phyloP scores from a whole-genome alignment of 2,797 vertebrate genomes.

The Etheostoma nigrum region DNA sequence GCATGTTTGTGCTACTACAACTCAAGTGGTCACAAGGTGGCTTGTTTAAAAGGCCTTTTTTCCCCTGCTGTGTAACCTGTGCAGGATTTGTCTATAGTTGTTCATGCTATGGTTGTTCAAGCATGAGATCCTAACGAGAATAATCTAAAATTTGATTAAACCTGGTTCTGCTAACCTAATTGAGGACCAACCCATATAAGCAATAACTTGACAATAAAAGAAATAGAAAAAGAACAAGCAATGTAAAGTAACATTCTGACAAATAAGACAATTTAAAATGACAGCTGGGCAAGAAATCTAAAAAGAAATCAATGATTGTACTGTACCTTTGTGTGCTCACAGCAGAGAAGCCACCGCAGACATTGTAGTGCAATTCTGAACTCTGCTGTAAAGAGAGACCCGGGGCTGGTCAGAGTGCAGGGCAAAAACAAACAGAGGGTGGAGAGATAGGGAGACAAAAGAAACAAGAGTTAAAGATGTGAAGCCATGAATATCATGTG shows the following conservation, averaged over 20 bases:
- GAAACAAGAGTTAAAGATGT: conserved; percentile 61
- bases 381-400: conserved; percentile 73
- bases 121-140: conserved; percentile 19
- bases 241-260: conserved; percentile 5
- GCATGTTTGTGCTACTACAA: conserved; percentile 9
- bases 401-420: conserved; percentile 73
- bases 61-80: conserved; percentile 29
- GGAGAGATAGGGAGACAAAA: conserved; percentile 46
- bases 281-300: conserved; percentile 12
- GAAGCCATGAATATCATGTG: conserved; percentile 21
- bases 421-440: conserved; percentile 61
- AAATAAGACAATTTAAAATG: conserved; percentile 6
- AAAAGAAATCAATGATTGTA: conserved; percentile 18
- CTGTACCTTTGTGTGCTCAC: conserved; percentile 84
- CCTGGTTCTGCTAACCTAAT: background rate
- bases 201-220: conserved; percentile 16
- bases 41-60: background rate
- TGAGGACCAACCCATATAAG: conserved; percentile 14
- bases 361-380: conserved; percentile 84
- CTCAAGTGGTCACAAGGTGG: background rate
- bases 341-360: conserved; percentile 83
- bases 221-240: background rate
- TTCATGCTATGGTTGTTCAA: conserved; percentile 1
- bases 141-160: conserved; percentile 16
- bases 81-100: conserved; percentile 44